Evolutionary conservation across 2,888 invertebrate species (phyloP).

Genomic region (Sinhomidia bicolor): DNA sequence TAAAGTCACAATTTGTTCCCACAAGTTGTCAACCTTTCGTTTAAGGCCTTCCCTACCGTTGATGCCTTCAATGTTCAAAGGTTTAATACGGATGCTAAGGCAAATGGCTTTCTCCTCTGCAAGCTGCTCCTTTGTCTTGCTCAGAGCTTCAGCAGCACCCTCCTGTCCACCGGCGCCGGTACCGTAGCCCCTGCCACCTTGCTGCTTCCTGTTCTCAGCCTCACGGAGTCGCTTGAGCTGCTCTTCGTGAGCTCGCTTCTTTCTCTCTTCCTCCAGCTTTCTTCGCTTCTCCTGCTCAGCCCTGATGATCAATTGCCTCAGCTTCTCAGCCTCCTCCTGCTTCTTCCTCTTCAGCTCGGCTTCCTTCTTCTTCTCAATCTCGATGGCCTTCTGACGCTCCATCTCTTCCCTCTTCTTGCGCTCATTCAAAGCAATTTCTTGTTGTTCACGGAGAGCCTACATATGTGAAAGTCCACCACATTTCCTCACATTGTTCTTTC

Average conservation of each 20-base stretch:
- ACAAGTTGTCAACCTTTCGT: conserved; percentile 64
- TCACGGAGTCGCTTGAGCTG: conserved; percentile 71
- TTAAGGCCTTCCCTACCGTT: conserved; percentile 51
- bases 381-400: conserved; percentile 72
- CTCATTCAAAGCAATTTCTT: conserved; percentile 69
- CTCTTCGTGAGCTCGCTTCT: conserved; percentile 72
- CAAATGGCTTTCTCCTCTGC: conserved; percentile 75
- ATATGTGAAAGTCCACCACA: neutral
- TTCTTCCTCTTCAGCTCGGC: conserved; percentile 70
- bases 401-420: conserved; percentile 74
- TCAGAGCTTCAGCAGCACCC: conserved; percentile 83
- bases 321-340: conserved; percentile 74
- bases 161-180: conserved; percentile 47
- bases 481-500: neutral
- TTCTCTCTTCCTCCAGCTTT: conserved; percentile 72
- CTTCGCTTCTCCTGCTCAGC: conserved; percentile 73
- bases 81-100: conserved; percentile 74
- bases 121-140: conserved; percentile 82
- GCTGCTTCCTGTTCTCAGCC: conserved; percentile 66
- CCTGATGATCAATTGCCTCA: conserved; percentile 70
- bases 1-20: conserved; percentile 70
- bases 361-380: conserved; percentile 73
- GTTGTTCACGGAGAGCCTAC: conserved; percentile 67
- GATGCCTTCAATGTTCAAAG: conserved; percentile 70
- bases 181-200: conserved; percentile 70